Evolutionary conservation across 1,140 invertebrate genomes (phyloP).

Genomic region (Proales similis): DNA sequence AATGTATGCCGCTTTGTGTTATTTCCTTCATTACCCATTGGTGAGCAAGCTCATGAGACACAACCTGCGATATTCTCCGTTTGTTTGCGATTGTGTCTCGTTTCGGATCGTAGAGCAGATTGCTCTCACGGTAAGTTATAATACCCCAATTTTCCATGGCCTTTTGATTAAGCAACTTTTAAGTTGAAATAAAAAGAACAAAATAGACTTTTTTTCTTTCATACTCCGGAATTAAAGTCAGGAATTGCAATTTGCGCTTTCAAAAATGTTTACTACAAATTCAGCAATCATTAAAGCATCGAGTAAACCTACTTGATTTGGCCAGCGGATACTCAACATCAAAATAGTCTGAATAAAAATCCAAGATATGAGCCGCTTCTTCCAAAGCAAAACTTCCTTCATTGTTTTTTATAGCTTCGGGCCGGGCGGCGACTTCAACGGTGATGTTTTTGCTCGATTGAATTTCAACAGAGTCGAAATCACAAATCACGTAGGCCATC

Average conservation of each 20-base stretch:
- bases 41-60: conserved; percentile 76
- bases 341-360: conserved; percentile 15
- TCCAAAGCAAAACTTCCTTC: conserved; percentile 18
- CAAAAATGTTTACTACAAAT: neutral
- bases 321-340: neutral
- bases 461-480: conserved; percentile 25
- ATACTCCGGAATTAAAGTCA: conserved; percentile 21
- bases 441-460: neutral
- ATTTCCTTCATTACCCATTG: conserved; percentile 39
- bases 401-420: conserved; percentile 13
- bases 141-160: conserved; percentile 74
- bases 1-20: neutral
- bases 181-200: neutral
- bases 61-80: conserved; percentile 67
- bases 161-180: no score
- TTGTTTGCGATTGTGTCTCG: conserved; percentile 66
- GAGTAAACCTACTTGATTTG: conserved; percentile 42
- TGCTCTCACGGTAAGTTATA: conserved; percentile 75
- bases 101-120: conserved; percentile 65
- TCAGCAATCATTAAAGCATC: neutral
- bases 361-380: neutral
- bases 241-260: conserved; percentile 6
- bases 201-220: no score
- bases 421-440: conserved; percentile 12
- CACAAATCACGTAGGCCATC: conserved; percentile 56